Conservation (phyloP, 2,113 vertebrate species). For the Quiscalus mexicanus region DNA sequence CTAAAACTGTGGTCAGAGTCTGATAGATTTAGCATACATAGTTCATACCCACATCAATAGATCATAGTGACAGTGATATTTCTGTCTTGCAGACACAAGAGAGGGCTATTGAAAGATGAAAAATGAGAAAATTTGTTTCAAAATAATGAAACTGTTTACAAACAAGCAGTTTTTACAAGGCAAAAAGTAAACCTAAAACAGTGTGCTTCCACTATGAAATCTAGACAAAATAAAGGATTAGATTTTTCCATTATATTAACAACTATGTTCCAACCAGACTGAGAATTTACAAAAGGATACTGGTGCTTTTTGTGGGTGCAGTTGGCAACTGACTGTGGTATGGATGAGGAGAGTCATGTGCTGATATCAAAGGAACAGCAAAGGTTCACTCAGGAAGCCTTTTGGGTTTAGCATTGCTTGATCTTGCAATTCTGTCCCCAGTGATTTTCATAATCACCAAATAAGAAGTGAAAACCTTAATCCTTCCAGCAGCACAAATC, state of each 20-base stretch:
- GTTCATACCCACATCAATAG: not conserved
- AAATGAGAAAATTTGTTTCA: not conserved
- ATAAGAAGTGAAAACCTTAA: not conserved
- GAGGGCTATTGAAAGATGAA: not conserved
- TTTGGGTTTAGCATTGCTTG: not conserved
- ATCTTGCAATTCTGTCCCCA: not conserved
- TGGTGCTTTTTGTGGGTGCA: not conserved
- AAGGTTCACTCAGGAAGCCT: not conserved
- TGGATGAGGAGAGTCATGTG: not conserved
- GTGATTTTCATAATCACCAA: not conserved
- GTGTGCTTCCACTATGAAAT: not conserved
- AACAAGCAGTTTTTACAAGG: not conserved
- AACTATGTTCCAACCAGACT: not conserved
- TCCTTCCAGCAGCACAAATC: conserved; percentile 2
- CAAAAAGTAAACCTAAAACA: not conserved
- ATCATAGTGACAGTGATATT: not conserved
- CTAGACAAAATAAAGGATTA: not conserved
- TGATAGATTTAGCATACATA: not conserved
- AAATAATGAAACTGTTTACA: not conserved
- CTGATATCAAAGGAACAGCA: not conserved
- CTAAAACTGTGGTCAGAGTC: not conserved
- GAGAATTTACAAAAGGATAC: not conserved
- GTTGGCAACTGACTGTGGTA: not conserved
- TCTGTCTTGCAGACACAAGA: not conserved
- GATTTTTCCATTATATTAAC: not conserved